Evolutionary conservation across 2,888 invertebrate species (phyloP).

Genomic region (Drosophila eohydei): DNA sequence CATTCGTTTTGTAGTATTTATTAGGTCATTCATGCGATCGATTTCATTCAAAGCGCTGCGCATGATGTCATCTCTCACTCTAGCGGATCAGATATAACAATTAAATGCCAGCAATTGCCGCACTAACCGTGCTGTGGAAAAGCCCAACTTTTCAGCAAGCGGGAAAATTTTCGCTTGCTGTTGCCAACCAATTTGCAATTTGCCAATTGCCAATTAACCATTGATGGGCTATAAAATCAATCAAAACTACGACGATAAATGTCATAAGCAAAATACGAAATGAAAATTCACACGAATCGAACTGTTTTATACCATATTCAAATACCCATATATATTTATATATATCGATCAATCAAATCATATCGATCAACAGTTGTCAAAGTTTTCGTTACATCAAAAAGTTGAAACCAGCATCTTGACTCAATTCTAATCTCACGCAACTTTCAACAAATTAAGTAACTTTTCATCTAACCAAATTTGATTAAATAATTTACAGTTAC

Average conservation of each 20-base stretch:
- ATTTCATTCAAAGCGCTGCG: slow-evolving; percentile 54
- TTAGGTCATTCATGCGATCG: slow-evolving; percentile 78
- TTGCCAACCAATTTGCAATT: slow-evolving; percentile 10
- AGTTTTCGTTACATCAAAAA: neutral
- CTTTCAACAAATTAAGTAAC: neutral
- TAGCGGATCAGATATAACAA: slow-evolving; percentile 35
- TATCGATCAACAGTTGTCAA: neutral
- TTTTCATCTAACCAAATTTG: neutral
- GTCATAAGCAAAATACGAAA: slow-evolving; percentile 1
- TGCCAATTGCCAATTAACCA: slow-evolving; percentile 14
- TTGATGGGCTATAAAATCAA: slow-evolving; percentile 27
- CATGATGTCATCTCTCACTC: slow-evolving; percentile 62
- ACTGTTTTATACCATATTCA: neutral
- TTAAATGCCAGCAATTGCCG: slow-evolving; percentile 7
- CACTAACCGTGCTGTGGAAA: slow-evolving; percentile 11
- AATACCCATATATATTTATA: neutral
- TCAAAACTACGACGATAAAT: slow-evolving; percentile 9
- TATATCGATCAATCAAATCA: no score
- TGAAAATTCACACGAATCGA: slow-evolving; percentile 1
- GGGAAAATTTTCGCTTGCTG: neutral
- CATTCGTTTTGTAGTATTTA: slow-evolving; percentile 65
- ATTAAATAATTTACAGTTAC: neutral
- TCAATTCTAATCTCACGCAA: neutral
- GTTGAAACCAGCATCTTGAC: neutral
- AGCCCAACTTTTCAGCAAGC: slow-evolving; percentile 16